A percentile compares a stretch with the other conserved stretches of the same genome.
Conservation (phyloP, 2,888 invertebrate species). For the Synanthedon vespiformis region DNA sequence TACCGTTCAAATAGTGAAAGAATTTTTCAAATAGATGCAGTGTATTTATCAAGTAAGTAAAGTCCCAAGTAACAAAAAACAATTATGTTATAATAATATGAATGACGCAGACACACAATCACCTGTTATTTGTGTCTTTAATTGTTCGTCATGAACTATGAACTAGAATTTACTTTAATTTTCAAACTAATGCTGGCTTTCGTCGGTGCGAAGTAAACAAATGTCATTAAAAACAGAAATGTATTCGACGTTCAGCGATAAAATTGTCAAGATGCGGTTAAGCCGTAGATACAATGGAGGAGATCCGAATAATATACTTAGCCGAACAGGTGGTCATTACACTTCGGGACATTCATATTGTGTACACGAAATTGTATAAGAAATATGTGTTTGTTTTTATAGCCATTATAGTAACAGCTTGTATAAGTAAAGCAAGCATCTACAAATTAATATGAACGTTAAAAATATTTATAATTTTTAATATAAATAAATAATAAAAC, state of each 20-base stretch:
- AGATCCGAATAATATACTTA: conserved; percentile 10
- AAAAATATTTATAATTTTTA: no score
- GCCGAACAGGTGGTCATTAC: conserved; percentile 19
- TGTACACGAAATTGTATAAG: no score
- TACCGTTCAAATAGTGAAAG: no score
- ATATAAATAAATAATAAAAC: no score
- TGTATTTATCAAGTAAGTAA: no score
- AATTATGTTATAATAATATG: no score
- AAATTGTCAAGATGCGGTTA: neutral
- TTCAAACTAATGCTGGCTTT: neutral
- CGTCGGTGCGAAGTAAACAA: neutral
- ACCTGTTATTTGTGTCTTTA: neutral
- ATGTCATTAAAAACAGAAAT: conserved; percentile 1
- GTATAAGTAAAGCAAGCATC: no score
- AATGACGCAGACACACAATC: conserved; percentile 1
- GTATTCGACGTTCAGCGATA: conserved; percentile 1
- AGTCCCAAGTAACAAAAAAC: no score
- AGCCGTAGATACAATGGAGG: neutral
- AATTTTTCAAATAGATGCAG: no score
- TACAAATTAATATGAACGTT: no score
- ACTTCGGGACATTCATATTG: conserved; percentile 7
- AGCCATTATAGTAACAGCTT: no score
- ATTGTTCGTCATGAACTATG: neutral
- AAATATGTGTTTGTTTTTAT: no score
- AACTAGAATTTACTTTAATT: neutral